These are phyloP conservation scores for Endotricha flammealis DNA, from an alignment of 2,888 invertebrate genomes.

Conservation along the genomic window DNA sequence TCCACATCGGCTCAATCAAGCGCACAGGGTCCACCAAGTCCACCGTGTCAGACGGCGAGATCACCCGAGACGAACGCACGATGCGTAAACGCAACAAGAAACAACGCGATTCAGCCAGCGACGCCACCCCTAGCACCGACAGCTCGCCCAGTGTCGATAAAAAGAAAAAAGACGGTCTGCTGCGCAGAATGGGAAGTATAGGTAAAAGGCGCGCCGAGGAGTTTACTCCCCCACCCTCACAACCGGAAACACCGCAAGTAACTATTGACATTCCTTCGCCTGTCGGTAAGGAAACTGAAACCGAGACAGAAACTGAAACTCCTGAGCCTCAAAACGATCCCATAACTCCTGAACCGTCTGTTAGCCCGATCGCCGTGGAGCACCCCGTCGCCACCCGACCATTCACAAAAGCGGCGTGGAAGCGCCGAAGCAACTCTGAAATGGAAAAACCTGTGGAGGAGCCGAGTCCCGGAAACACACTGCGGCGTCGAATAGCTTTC, in stretches of 20 bases:
- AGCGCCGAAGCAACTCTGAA: constrained; percentile 50
- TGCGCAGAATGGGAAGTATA: constrained; percentile 64
- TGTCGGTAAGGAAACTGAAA: constrained; percentile 9
- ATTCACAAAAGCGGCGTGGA: constrained; percentile 76
- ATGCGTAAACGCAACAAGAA: constrained; percentile 75
- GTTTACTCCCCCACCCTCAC: constrained; percentile 30
- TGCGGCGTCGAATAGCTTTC: constrained; percentile 73
- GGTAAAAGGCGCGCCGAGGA: constrained; percentile 54
- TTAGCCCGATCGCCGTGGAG: constrained; percentile 62
- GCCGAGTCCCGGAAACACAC: constrained; percentile 63
- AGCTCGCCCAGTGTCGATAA: constrained; percentile 56
- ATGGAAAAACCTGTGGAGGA: constrained; percentile 67
- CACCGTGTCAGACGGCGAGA: constrained; percentile 70
- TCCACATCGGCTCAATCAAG: constrained; percentile 70
- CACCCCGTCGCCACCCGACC: constrained; percentile 74
- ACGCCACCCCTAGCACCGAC: constrained; percentile 55
- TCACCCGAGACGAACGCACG: constrained; percentile 68
- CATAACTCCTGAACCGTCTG: constrained; percentile 31
- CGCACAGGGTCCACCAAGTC: constrained; percentile 64
- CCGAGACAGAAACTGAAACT: background rate
- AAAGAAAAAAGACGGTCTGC: constrained; percentile 56
- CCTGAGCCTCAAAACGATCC: constrained; percentile 21
- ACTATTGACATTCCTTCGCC: constrained; percentile 10
- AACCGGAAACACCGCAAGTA: constrained; percentile 22
- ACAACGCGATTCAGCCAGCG: constrained; percentile 53